Conservation (phyloP, 2,113 vertebrate species). For the Erythrolamprus reginae region DNA sequence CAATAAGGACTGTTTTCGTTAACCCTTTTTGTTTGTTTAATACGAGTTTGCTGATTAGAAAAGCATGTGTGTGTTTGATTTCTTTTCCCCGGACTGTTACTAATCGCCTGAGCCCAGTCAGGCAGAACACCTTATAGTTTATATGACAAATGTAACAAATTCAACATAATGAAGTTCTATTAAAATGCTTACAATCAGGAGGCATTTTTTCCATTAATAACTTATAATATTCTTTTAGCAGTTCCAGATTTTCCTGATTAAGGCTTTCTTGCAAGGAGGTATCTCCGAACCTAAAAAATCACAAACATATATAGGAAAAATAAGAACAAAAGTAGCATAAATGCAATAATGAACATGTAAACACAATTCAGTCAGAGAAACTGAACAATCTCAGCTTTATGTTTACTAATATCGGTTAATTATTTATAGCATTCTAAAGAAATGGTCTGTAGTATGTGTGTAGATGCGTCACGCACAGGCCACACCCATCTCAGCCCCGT, state of each 20-base stretch:
- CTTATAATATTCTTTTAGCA: constrained; percentile 89
- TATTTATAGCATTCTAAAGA: neutral
- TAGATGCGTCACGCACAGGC: neutral
- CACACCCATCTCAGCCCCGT: too few relatives aligned
- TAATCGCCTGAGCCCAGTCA: too few relatives aligned
- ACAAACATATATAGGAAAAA: constrained; percentile 4
- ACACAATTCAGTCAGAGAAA: neutral
- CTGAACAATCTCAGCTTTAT: neutral
- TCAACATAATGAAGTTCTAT: neutral
- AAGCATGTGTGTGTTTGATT: too few relatives aligned
- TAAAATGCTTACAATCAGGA: constrained; percentile 84
- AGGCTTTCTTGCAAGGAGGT: constrained; percentile 94
- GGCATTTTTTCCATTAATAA: constrained; percentile 87
- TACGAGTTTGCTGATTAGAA: too few relatives aligned
- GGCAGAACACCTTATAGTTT: too few relatives aligned
- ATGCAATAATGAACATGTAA: neutral
- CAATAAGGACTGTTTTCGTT: too few relatives aligned
- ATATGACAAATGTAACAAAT: neutral
- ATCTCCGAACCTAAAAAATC: constrained; percentile 85
- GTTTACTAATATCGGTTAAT: neutral
- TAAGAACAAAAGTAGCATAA: constrained; percentile 6
- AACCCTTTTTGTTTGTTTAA: too few relatives aligned
- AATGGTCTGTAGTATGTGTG: neutral
- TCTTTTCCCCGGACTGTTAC: too few relatives aligned
- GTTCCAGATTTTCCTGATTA: constrained; percentile 94